Evolutionary conservation across 1,140 invertebrate genomes (phyloP).

Genomic region (Heterodera schachtii): DNA sequence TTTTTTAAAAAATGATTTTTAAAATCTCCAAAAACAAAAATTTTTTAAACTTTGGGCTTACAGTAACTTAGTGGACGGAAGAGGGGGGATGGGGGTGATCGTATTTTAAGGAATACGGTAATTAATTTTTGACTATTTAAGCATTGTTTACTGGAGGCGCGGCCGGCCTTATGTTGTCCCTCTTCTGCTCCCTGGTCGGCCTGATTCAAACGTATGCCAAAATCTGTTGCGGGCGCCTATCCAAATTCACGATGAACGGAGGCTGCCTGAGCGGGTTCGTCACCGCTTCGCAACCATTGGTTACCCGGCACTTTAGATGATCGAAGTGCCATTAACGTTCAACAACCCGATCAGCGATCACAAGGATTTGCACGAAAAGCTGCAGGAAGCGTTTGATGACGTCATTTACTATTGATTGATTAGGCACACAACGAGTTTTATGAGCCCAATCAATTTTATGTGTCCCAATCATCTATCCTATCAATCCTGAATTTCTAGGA

Average conservation of each 20-base stretch:
- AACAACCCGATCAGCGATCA: not conserved
- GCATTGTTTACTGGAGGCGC: not conserved
- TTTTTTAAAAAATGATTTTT: too few relatives aligned
- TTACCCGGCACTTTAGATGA: not conserved
- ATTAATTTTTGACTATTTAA: not conserved
- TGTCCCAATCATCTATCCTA: too few relatives aligned
- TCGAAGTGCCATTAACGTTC: not conserved
- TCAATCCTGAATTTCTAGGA: too few relatives aligned
- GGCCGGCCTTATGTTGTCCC: not conserved
- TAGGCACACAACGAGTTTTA: too few relatives aligned
- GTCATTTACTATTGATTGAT: not conserved
- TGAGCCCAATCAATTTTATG: too few relatives aligned
- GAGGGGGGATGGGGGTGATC: too few relatives aligned
- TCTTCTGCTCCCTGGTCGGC: not conserved
- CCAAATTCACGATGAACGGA: not conserved
- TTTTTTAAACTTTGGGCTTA: too few relatives aligned
- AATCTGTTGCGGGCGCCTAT: not conserved
- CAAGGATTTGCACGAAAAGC: not conserved
- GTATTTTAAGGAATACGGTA: too few relatives aligned
- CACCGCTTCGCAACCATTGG: not conserved
- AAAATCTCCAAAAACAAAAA: too few relatives aligned
- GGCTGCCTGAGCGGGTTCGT: not conserved
- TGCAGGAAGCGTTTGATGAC: not conserved
- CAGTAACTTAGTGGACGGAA: too few relatives aligned
- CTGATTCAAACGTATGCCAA: not conserved